These are phyloP conservation scores for Malaclemys terrapin DNA, from an alignment of 2,113 vertebrate genomes.

Conservation along the genomic window DNA sequence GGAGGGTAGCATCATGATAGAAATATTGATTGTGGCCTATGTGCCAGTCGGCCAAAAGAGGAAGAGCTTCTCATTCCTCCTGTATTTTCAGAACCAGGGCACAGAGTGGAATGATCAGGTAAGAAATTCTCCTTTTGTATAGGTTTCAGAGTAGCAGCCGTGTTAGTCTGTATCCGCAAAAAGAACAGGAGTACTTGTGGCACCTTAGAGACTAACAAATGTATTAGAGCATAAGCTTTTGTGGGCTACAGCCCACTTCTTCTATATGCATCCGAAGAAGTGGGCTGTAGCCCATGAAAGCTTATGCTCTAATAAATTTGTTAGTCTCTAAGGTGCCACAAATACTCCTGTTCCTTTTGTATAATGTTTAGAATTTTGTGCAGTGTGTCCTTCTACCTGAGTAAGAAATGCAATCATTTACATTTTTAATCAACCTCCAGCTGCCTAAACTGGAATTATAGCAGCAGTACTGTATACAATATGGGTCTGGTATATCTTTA, in stretches of 20 bases:
- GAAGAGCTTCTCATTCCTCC: background rate
- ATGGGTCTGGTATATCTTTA: conserved; percentile 5
- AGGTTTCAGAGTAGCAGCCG: background rate
- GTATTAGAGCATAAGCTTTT: too few species aligned
- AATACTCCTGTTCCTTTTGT: too few species aligned
- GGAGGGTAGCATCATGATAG: background rate
- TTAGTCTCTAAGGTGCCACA: too few species aligned
- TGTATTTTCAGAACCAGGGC: background rate
- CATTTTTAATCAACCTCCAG: conserved; percentile 15
- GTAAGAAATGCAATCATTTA: conserved; percentile 7
- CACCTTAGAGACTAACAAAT: too few species aligned
- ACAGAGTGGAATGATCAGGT: background rate
- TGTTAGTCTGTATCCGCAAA: too few species aligned
- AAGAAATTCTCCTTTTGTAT: background rate
- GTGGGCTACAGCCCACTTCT: too few species aligned
- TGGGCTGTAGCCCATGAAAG: too few species aligned
- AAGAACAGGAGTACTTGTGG: too few species aligned
- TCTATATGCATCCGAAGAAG: too few species aligned
- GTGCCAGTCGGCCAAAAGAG: background rate
- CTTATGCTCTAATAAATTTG: too few species aligned
- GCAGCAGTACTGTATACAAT: background rate
- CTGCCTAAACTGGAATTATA: background rate
- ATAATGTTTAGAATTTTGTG: background rate
- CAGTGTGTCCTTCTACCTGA: background rate
- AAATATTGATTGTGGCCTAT: background rate